Evolutionary conservation across 2,797 vertebrate genomes (phyloP).

Genomic region (Sebastes kiyomatsui): DNA sequence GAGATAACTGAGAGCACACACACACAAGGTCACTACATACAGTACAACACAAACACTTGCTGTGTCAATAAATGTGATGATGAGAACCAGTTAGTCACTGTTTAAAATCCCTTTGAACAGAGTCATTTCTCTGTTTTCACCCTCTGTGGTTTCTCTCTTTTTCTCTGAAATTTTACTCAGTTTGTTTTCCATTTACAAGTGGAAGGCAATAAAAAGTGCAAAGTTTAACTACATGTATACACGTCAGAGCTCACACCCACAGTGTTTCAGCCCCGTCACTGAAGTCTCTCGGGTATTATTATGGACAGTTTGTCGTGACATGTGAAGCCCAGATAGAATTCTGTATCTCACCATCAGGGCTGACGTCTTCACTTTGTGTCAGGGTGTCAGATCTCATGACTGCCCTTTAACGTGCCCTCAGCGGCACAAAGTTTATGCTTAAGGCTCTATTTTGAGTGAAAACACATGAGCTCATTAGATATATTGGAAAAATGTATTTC

Average conservation of each 20-base stretch:
- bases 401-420: conserved; percentile 18
- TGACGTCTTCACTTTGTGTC: not conserved
- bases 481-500: not conserved
- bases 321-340: conserved; percentile 1
- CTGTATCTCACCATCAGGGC: not conserved
- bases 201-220: conserved; percentile 21
- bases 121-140: not conserved
- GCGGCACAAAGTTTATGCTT: not conserved
- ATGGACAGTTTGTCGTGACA: not conserved
- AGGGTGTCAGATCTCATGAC: not conserved
- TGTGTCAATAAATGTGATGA: conserved; percentile 7
- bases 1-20: not conserved
- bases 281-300: not conserved
- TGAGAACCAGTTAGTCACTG: not conserved
- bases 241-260: not conserved
- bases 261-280: not conserved
- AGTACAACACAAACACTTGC: not conserved
- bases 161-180: not conserved
- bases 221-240: not conserved
- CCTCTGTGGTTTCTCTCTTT: not conserved
- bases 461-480: not conserved
- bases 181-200: not conserved
- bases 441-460: not conserved
- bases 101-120: conserved; percentile 17
- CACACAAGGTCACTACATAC: conserved; percentile 2